These are phyloP conservation scores for Sebastes nivosus DNA, from an alignment of 2,797 vertebrate genomes.

Conservation along the genomic window DNA sequence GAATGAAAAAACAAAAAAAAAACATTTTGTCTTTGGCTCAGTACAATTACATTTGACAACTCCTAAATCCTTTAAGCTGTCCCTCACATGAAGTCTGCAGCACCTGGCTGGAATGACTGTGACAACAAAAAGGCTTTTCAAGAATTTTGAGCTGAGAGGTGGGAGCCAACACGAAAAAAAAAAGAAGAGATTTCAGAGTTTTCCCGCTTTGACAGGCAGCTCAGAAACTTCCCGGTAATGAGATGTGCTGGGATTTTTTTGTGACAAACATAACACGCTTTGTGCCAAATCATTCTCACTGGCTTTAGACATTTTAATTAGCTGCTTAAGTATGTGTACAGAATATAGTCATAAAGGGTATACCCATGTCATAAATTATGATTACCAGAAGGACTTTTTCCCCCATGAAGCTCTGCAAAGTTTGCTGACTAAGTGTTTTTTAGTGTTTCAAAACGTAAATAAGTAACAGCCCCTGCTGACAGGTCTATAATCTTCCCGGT, in stretches of 20 bases:
- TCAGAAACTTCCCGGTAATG: slow-evolving; percentile 14
- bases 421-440: slow-evolving; percentile 45
- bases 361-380: slow-evolving; percentile 53
- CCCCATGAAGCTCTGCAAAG: slow-evolving; percentile 13
- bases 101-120: slow-evolving; percentile 42
- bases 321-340: slow-evolving; percentile 44
- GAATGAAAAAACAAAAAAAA: slow-evolving; percentile 3
- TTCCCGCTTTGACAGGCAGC: slow-evolving; percentile 1
- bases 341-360: slow-evolving; percentile 46
- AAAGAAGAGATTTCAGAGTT: slow-evolving; percentile 15
- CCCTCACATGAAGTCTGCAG: slow-evolving; percentile 48
- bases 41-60: slow-evolving; percentile 60
- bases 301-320: slow-evolving; percentile 64
- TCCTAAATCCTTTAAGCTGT: slow-evolving; percentile 56
- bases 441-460: slow-evolving; percentile 56
- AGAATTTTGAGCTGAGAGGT: slow-evolving; percentile 41
- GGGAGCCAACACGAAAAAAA: slow-evolving; percentile 13
- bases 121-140: slow-evolving; percentile 48
- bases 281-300: slow-evolving; percentile 25
- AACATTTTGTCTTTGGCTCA: slow-evolving; percentile 55
- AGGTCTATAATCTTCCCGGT: slow-evolving; percentile 52
- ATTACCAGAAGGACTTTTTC: slow-evolving; percentile 41
- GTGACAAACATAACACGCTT: slow-evolving; percentile 22
- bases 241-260: not conserved
- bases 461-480: slow-evolving; percentile 44